phyloP scores from a whole-genome alignment of 2,888 invertebrate species.

The Sipunculus nudus region DNA sequence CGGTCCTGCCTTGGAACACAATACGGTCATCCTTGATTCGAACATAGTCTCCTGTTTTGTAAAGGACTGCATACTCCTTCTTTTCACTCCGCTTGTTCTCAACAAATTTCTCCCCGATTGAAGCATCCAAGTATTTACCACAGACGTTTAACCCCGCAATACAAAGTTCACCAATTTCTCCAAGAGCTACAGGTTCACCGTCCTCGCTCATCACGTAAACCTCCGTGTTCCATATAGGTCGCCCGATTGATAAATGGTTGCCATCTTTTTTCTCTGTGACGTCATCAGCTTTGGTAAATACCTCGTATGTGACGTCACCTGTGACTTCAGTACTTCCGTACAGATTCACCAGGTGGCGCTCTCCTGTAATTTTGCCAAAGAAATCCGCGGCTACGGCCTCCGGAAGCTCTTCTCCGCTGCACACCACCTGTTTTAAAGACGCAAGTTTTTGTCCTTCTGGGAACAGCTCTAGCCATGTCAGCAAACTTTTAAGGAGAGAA shows the following conservation, averaged over 20 bases:
- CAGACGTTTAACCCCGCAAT: constrained; percentile 84
- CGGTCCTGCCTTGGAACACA: constrained; percentile 77
- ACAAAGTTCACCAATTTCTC: constrained; percentile 83
- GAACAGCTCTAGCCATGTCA: no score
- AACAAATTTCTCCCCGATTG: constrained; percentile 73
- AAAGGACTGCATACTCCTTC: constrained; percentile 68
- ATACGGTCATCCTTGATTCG: constrained; percentile 76
- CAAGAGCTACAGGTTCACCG: constrained; percentile 76
- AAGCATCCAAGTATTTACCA: constrained; percentile 74
- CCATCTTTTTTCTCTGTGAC: constrained; percentile 46
- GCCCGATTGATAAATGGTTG: constrained; percentile 84
- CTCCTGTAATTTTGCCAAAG: constrained; percentile 75
- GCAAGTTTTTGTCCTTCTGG: constrained; percentile 11
- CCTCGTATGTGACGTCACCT: constrained; percentile 87
- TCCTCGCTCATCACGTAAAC: constrained; percentile 81
- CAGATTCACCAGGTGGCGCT: constrained; percentile 86
- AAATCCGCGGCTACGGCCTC: constrained; percentile 79
- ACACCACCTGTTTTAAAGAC: constrained; percentile 77
- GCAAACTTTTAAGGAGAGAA: constrained; percentile 72
- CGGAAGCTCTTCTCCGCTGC: constrained; percentile 85
- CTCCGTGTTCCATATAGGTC: constrained; percentile 81
- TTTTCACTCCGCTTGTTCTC: constrained; percentile 44
- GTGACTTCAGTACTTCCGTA: constrained; percentile 92
- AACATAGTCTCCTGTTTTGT: constrained; percentile 87
- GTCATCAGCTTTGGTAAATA: constrained; percentile 70